Evolutionary conservation across 2,888 invertebrate genomes (phyloP).

Genomic region (Gandaritis pyraliata): DNA sequence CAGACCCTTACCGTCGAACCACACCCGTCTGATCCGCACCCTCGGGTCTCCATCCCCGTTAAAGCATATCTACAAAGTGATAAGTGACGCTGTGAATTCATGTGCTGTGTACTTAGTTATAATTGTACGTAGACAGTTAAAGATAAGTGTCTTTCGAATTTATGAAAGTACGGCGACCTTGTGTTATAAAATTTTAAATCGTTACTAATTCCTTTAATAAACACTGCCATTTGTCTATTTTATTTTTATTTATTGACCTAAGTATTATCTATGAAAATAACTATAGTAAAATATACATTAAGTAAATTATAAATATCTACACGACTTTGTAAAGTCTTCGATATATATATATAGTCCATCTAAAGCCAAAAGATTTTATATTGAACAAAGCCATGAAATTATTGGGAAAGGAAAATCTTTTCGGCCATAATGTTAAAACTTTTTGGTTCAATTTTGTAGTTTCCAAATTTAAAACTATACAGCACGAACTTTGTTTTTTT

Average conservation of each 20-base stretch:
- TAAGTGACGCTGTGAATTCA: conserved; percentile 67
- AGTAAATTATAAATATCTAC: too few species aligned
- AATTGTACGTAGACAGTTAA: conserved; percentile 58
- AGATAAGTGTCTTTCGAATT: conserved; percentile 73
- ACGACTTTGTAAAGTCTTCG: too few species aligned
- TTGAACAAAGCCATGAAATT: too few species aligned
- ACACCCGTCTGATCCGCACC: conserved; percentile 82
- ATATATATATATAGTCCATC: too few species aligned
- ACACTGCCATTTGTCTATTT: conserved; percentile 80
- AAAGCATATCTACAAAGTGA: conserved; percentile 82
- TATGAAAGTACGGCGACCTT: conserved; percentile 72
- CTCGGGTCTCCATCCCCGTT: conserved; percentile 57
- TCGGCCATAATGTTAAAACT: too few species aligned
- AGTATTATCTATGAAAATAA: too few species aligned
- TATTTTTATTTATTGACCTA: not conserved
- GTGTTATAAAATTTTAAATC: conserved; percentile 75
- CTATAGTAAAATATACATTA: too few species aligned
- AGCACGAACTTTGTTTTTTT: too few species aligned
- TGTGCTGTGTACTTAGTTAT: conserved; percentile 61
- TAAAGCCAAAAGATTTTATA: too few species aligned
- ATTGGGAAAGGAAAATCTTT: too few species aligned
- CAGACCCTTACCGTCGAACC: conserved; percentile 84
- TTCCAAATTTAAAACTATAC: too few species aligned
- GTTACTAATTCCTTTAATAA: conserved; percentile 78
- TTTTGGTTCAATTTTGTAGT: too few species aligned